Evolutionary conservation across 2,113 vertebrate species (phyloP), one percentile per base, ranked within the genome.

Genomic region (Alethe castanea): DNA sequence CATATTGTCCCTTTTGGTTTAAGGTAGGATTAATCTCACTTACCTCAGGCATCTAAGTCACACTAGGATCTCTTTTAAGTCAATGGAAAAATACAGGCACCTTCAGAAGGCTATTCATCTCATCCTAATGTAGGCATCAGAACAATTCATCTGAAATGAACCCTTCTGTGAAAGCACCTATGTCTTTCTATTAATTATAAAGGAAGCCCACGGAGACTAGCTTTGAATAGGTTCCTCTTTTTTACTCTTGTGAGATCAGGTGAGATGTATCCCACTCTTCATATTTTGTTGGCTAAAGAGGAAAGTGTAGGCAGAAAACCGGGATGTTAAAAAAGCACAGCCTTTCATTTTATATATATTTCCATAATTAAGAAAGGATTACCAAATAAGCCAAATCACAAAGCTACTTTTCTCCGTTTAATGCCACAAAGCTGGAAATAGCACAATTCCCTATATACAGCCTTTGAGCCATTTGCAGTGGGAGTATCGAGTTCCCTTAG

Each of bases 121-220:
- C 5, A 0, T 74, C 72, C 64, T 83, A 80, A 83, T 70, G 72
- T 40, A 96, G 38, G 33, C 64, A 93, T 86, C 88, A 86, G 92
- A 88, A 83, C 25, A 83, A 66, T 53, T 88, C 64, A 81, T 92
- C 47, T 84, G 74, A 88, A 88, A 92, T 54, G 72, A 93, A 74
- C 80, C 80, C 80, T 93, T 93, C 91, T 95, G 76, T 70, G 72
- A 86, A 77, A 29, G 45, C 62, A 86, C 33, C 76, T 88, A 18
- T 86, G 72, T 71, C 72, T 74, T 81, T 90, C 88, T 92, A 90
- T 93, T 96, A 84, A 91, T 96, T 90, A 92, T 83, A 93, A 90
- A 86, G 72, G 52, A 86, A 92, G 56, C 88, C 86, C 66, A 67
- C 0, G 0, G 95, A 86, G 54, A 78, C 52, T 24, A 8, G 6